Evolutionary conservation across 2,888 invertebrate species (phyloP).

Genomic region (Cinara cedri): DNA sequence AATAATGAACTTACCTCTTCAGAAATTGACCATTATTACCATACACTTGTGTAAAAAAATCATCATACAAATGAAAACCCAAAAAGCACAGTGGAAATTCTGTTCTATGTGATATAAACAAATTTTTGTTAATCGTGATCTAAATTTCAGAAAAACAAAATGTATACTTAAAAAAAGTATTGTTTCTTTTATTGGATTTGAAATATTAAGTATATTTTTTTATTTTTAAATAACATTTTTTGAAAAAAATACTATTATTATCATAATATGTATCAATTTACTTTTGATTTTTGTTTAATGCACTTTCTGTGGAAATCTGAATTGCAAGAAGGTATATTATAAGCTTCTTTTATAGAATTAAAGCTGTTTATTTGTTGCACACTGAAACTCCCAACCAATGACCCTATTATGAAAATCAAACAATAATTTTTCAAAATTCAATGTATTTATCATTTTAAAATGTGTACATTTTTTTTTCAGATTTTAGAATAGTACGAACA

Average conservation of each 20-base stretch:
- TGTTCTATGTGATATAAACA: conserved; percentile 20
- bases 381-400: conserved; percentile 46
- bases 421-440: not conserved
- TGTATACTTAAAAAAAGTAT: not conserved
- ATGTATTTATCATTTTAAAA: not conserved
- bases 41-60: conserved; percentile 47
- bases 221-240: no score
- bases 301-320: conserved; percentile 43
- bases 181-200: no score
- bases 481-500: not conserved
- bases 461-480: not conserved
- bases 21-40: conserved; percentile 25
- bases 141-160: conserved; percentile 1
- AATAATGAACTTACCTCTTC: conserved; percentile 29
- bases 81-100: conserved; percentile 43
- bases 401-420: conserved; percentile 11
- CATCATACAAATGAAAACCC: conserved; percentile 43
- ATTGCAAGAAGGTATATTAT: conserved; percentile 33
- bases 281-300: conserved; percentile 51
- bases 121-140: conserved; percentile 31
- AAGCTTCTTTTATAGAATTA: not conserved
- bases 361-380: conserved; percentile 14
- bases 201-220: no score
- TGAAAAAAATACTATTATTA: no score
- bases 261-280: not conserved